A percentile compares a stretch with the other conserved stretches of the same genome.
Conservation (phyloP, 2,113 vertebrate species). For the Copsychus sechellarum region DNA sequence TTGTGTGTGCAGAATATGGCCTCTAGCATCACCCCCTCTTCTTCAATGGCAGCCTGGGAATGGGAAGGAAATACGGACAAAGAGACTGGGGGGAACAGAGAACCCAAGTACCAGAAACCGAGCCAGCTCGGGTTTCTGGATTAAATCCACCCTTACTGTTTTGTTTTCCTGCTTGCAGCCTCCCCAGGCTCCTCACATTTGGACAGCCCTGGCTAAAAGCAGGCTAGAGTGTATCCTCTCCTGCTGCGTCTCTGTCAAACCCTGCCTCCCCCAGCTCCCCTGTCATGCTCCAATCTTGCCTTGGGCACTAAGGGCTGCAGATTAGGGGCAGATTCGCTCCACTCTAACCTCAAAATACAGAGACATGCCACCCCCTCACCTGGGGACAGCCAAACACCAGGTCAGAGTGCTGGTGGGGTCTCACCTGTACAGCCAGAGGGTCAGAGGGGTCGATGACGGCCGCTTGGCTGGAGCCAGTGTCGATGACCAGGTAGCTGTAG, state of each 20-base stretch:
- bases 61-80: background rate
- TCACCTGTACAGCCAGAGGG: conserved; percentile 90
- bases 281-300: background rate
- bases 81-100: background rate
- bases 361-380: background rate
- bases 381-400: accelerated
- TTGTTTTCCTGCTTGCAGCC: background rate
- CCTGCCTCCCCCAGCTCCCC: background rate
- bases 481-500: conserved; percentile 95
- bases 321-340: background rate
- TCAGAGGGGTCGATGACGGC: conserved; percentile 91
- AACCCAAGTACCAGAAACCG: background rate
- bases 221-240: background rate
- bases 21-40: conserved; percentile 86
- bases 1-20: conserved; percentile 98
- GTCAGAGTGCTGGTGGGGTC: background rate
- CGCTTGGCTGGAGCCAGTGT: conserved; percentile 82
- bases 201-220: background rate
- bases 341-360: background rate
- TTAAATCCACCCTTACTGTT: background rate
- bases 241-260: no score
- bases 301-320: background rate
- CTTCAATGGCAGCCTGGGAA: conserved; percentile 82
- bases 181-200: background rate
- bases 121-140: background rate